Base-by-base conservation (phyloP, 1,140 invertebrate species). In the Drosophila saltans region DNA sequence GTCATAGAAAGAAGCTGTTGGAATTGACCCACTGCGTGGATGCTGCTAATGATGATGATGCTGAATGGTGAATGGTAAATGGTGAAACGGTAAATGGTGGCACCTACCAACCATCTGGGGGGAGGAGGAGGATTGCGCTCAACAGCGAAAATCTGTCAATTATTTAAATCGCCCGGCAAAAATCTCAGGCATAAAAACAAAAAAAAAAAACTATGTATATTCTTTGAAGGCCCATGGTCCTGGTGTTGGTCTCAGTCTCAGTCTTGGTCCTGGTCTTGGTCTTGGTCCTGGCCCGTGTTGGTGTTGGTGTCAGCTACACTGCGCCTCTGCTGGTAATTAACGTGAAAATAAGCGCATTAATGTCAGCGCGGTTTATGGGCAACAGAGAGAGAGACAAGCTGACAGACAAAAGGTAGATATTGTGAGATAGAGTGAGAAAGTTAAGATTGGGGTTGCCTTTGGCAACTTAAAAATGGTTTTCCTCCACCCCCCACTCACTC, bases 261-360 rank as follows among this genome's bases (percentile, higher is more conserved):
- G 28, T 30, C 28, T 30, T 33, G 3, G 33, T 36, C 33, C 6
- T 26, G 16, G 16, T 24, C 33, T 9, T 4, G 4, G 11, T 36
- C 0, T 24, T n/a, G 24, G 65, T 26, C 40, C 26, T 41, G 40
- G 66, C 26, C 48, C 36, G 63, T 77, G 79, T 10, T 24, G 45
- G 2, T 52, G 33, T 36, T 28, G 16, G 21, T 28, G 28, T 4
- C 5, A 3, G 24, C 40, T 26, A 63, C 80, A 79, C 30, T 21
- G 8, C 26, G 36, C 43, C 30, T 81, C 84, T 89, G 84, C 72
- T 84, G 78, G 80, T 83, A 88, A 88, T 89, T 83, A 89, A 89
- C 75, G 81, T 81, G 65, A 89, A 88, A 88, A 80, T 84, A 89
- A 79, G 80, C 84, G 72, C 84, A 81, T 81, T 82, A 82, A 72